Conservation (phyloP, 2,113 vertebrate genomes). For the Etheostoma cragini region DNA sequence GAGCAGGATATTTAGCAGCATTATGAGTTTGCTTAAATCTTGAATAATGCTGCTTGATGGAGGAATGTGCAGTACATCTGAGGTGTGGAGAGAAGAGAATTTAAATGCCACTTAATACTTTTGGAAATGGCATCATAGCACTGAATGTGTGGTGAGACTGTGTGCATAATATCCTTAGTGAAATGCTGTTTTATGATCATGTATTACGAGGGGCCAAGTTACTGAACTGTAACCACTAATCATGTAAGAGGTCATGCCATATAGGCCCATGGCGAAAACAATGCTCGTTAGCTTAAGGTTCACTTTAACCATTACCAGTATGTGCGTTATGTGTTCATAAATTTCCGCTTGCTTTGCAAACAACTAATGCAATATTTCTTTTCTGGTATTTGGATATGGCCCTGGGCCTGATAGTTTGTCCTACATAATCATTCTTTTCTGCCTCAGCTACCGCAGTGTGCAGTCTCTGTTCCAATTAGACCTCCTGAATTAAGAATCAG, state of each 20-base stretch:
- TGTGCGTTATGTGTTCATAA: slow-evolving; percentile 37
- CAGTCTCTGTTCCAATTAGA: slow-evolving; percentile 68
- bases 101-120: slow-evolving; percentile 40
- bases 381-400: slow-evolving; percentile 48
- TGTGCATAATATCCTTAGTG: slow-evolving; percentile 18
- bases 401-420: slow-evolving; percentile 45
- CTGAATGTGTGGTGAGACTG: slow-evolving; percentile 12
- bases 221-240: not conserved
- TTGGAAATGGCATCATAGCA: slow-evolving; percentile 15
- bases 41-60: slow-evolving; percentile 35
- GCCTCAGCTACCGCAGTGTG: slow-evolving; percentile 43
- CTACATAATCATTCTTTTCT: slow-evolving; percentile 50
- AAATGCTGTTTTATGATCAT: slow-evolving; percentile 11
- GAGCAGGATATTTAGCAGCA: slow-evolving; percentile 45
- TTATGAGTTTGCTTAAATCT: slow-evolving; percentile 60
- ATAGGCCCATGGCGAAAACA: slow-evolving; percentile 2
- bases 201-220: not conserved
- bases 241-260: slow-evolving; percentile 10
- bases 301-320: not conserved
- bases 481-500: slow-evolving; percentile 69
- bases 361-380: slow-evolving; percentile 43
- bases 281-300: slow-evolving; percentile 8
- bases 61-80: slow-evolving; percentile 19
- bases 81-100: slow-evolving; percentile 15
- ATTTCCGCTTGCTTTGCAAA: slow-evolving; percentile 43